phyloP scores from a whole-genome alignment of 1,140 invertebrate genomes.

The Drosophila pandora region DNA sequence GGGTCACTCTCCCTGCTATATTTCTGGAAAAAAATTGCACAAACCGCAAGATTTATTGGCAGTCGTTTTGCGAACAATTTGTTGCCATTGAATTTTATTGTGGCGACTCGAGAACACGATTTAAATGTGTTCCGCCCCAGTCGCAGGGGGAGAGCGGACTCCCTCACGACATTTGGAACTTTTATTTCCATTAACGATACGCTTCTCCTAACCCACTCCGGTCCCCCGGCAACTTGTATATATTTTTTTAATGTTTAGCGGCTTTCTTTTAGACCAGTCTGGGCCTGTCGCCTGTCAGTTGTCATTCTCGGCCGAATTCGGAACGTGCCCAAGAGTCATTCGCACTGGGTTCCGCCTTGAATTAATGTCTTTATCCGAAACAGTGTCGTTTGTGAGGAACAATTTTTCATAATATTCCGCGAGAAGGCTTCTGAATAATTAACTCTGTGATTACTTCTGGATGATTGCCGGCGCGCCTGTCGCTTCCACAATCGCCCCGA shows the following conservation, averaged over 20 bases:
- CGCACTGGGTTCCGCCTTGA: constrained; percentile 16
- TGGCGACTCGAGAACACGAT: constrained; percentile 22
- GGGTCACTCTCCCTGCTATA: constrained; percentile 34
- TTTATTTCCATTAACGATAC: constrained; percentile 52
- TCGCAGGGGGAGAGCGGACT: not conserved
- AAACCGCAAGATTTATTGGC: constrained; percentile 54
- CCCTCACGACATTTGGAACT: constrained; percentile 30
- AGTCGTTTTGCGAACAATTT: constrained; percentile 52
- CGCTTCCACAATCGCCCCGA: constrained; percentile 16
- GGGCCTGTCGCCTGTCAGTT: constrained; percentile 41
- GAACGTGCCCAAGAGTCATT: constrained; percentile 56
- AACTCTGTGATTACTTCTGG: not conserved
- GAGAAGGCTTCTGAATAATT: constrained; percentile 6
- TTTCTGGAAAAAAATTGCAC: constrained; percentile 9
- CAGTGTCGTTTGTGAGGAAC: not conserved
- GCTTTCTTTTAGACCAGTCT: constrained; percentile 26
- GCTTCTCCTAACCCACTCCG: constrained; percentile 4
- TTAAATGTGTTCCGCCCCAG: constrained; percentile 44
- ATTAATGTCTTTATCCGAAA: constrained; percentile 4
- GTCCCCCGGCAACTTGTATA: not conserved
- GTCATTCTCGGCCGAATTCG: constrained; percentile 34
- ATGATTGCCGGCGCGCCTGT: not conserved
- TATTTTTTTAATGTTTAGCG: constrained; percentile 29
- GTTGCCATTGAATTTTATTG: constrained; percentile 59
- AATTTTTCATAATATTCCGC: constrained; percentile 2